Conservation (phyloP, 2,888 invertebrate genomes). For the Pyrocoelia pectoralis region DNA sequence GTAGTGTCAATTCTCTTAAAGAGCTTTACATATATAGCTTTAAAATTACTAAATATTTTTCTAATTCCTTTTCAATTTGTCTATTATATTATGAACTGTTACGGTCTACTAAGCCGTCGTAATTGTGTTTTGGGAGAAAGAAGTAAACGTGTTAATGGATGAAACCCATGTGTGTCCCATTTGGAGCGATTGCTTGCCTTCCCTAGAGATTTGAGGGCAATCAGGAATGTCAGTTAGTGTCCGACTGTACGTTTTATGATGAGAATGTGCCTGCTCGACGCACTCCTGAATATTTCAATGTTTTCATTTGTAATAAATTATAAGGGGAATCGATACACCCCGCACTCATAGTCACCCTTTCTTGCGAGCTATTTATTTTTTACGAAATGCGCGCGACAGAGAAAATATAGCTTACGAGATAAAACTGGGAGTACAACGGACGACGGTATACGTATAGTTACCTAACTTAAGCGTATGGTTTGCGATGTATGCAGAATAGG, state of each 20-base stretch:
- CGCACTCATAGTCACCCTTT: conserved; percentile 25
- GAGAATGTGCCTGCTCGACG: conserved; percentile 36
- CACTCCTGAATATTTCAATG: conserved; percentile 47
- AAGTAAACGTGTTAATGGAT: conserved; percentile 13
- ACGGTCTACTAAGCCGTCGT: no score
- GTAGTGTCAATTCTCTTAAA: conserved; percentile 40
- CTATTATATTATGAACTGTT: no score
- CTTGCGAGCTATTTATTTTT: conserved; percentile 32
- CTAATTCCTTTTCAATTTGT: conserved; percentile 7
- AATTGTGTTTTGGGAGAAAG: conserved; percentile 13
- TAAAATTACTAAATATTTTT: conserved; percentile 15
- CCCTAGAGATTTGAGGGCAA: conserved; percentile 25
- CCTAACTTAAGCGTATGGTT: conserved; percentile 26
- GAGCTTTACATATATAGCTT: conserved; percentile 30
- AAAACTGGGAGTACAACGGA: conserved; percentile 25
- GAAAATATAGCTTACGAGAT: conserved; percentile 29
- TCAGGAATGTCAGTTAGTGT: conserved; percentile 21
- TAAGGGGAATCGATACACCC: conserved; percentile 38
- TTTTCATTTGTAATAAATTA: conserved; percentile 49
- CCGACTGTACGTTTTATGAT: conserved; percentile 37
- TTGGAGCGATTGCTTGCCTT: conserved; percentile 24
- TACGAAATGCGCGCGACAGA: conserved; percentile 22
- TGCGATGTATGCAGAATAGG: conserved; percentile 22
- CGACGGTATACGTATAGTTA: conserved; percentile 25
- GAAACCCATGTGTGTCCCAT: conserved; percentile 15